Percentiles rank a stretch among this genome's conserved stretches.
phyloP scores from a whole-genome alignment of 2,888 invertebrate genomes.

The Cordylochernes scorpioides region DNA sequence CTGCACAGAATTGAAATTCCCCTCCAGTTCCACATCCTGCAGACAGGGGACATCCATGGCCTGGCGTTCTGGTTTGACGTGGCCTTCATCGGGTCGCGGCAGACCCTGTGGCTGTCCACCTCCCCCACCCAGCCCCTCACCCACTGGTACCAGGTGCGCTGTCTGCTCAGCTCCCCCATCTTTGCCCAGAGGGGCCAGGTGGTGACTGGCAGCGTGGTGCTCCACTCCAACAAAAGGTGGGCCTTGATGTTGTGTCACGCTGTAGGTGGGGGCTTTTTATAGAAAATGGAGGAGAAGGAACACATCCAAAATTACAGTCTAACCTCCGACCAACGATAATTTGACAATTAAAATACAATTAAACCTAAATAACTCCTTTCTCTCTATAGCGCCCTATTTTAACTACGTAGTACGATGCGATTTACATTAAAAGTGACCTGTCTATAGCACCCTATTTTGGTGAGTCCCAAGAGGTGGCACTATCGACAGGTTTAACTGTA shows the following conservation, averaged over 20 bases:
- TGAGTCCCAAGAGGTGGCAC: too few relatives aligned
- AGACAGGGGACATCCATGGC: constrained; percentile 83
- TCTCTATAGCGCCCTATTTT: too few relatives aligned
- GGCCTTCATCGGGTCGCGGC: constrained; percentile 56
- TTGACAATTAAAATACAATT: not conserved
- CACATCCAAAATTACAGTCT: too few relatives aligned
- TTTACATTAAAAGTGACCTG: too few relatives aligned
- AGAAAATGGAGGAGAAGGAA: not conserved
- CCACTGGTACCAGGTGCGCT: constrained; percentile 86
- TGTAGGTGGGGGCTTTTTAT: not conserved
- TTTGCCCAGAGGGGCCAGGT: constrained; percentile 80
- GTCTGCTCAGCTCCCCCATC: constrained; percentile 70
- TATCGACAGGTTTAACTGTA: too few relatives aligned
- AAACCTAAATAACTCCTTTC: not conserved
- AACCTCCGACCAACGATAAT: not conserved
- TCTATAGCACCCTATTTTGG: too few relatives aligned
- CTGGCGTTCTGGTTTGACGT: constrained; percentile 99
- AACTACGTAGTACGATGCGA: too few relatives aligned
- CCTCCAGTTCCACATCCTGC: constrained; percentile 63
- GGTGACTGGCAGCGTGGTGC: constrained; percentile 54
- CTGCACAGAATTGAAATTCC: constrained; percentile 83
- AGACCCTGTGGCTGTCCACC: constrained; percentile 86
- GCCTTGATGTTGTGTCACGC: constrained; percentile 5
- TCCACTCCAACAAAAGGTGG: constrained; percentile 70
- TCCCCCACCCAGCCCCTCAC: constrained; percentile 91